Percentiles rank a stretch among this genome's conserved stretches.
These are phyloP conservation scores for Plumapathes pennacea DNA, from an alignment of 92 coral and sea anemone species.

Conservation along the genomic window DNA sequence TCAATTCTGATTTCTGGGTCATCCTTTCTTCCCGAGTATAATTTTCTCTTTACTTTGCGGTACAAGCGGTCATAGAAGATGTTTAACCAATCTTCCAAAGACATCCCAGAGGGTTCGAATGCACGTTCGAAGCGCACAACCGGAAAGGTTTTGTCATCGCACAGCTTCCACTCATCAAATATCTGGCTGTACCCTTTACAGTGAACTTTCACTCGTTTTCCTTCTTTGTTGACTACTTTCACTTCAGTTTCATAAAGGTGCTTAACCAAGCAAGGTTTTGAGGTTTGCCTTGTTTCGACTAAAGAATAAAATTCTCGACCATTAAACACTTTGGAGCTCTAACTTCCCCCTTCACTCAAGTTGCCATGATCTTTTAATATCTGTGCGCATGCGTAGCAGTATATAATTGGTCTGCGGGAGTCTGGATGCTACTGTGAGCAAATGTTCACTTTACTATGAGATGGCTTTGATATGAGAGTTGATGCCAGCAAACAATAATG, in stretches of 20 bases:
- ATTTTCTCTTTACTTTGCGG: conserved; percentile 9
- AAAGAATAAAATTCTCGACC: no score
- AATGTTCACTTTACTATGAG: no score
- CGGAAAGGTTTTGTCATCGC: conserved; percentile 15
- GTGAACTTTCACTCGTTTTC: conserved; percentile 27
- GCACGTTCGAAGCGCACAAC: conserved; percentile 13
- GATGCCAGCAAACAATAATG: no score
- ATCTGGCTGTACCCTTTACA: conserved; percentile 8
- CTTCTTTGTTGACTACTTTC: conserved; percentile 7
- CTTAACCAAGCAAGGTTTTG: conserved; percentile 2
- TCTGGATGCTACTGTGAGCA: no score
- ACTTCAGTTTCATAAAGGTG: conserved; percentile 32
- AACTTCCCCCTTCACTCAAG: no score
- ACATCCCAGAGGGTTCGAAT: conserved; percentile 8
- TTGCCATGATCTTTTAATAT: no score
- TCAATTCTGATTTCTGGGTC: conserved; percentile 36
- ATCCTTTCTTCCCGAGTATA: conserved; percentile 36
- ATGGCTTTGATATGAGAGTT: no score
- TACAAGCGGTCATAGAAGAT: conserved; percentile 16
- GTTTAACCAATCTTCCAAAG: conserved; percentile 22
- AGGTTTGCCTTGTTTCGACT: background rate
- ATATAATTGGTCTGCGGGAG: no score
- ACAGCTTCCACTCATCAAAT: conserved; percentile 2
- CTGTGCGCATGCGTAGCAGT: no score
- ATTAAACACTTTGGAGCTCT: no score